Conservation (phyloP, 2,797 vertebrate genomes). For the Malacoctenus gilli region DNA sequence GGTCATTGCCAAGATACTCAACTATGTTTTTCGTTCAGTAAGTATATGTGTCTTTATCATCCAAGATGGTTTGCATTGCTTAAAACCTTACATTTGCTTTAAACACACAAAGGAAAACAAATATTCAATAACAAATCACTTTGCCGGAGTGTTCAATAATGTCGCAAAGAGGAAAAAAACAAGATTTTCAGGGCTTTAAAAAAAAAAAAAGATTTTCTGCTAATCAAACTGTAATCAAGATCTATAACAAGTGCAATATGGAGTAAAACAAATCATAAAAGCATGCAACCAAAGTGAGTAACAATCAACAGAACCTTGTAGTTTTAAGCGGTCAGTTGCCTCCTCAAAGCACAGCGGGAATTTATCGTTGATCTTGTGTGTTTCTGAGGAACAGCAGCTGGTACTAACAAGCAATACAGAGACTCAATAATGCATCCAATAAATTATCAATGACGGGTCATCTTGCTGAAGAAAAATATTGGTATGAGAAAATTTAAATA, state of each 20-base stretch:
- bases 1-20: constrained; percentile 49
- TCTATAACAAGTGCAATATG: background rate
- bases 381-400: background rate
- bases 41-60: too few relatives aligned
- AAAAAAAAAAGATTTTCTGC: background rate
- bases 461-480: constrained; percentile 10
- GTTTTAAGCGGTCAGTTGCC: too few relatives aligned
- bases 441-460: background rate
- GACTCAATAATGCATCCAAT: constrained; percentile 3
- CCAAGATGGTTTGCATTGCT: too few relatives aligned
- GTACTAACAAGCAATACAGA: constrained; percentile 35
- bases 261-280: constrained; percentile 2
- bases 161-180: too few relatives aligned
- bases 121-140: too few relatives aligned
- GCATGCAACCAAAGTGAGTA: constrained; percentile 23
- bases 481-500: too few relatives aligned
- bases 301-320: constrained; percentile 14
- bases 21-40: constrained; percentile 10
- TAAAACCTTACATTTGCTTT: too few relatives aligned
- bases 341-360: too few relatives aligned
- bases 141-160: too few relatives aligned
- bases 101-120: too few relatives aligned
- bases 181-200: background rate
- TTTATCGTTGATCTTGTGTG: too few relatives aligned
- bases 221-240: constrained; percentile 16